These are phyloP conservation scores for Ceyx melanurus DNA, from an alignment of 2,113 vertebrate species.

Conservation along the genomic window DNA sequence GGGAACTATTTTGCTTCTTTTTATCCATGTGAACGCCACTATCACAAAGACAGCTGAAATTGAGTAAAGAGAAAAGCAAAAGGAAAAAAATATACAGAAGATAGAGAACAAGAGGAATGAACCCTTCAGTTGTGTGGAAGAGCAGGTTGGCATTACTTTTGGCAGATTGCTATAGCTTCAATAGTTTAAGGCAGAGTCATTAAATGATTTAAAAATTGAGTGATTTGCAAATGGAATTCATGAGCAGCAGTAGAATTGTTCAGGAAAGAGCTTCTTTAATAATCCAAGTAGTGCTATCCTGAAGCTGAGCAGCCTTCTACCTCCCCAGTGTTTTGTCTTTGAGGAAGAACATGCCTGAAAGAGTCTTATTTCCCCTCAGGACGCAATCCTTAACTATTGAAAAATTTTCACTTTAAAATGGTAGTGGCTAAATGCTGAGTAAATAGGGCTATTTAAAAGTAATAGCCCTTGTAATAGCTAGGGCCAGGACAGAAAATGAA, in stretches of 20 bases:
- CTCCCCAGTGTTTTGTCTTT: not conserved
- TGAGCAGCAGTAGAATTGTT: not conserved
- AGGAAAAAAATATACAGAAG: not conserved
- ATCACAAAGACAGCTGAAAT: not conserved
- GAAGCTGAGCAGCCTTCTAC: not conserved
- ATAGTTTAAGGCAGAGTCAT: not conserved
- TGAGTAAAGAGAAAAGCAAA: not conserved
- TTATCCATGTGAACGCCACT: not conserved
- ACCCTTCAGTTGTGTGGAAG: not conserved
- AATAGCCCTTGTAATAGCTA: not conserved
- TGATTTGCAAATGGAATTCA: not conserved
- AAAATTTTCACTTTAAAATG: not conserved
- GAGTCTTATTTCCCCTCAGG: not conserved
- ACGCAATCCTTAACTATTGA: not conserved
- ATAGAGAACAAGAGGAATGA: not conserved
- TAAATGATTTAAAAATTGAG: not conserved
- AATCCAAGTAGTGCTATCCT: not conserved
- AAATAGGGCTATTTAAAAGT: not conserved
- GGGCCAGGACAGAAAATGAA: not conserved
- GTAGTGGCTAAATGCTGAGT: not conserved
- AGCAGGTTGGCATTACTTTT: not conserved
- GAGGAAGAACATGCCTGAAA: not conserved
- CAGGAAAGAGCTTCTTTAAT: not conserved
- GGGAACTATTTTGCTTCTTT: not conserved
- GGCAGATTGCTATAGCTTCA: not conserved